These are phyloP conservation scores for Rhagoletis zephyria DNA, from an alignment of 1,140 invertebrate species.

Conservation along the genomic window DNA sequence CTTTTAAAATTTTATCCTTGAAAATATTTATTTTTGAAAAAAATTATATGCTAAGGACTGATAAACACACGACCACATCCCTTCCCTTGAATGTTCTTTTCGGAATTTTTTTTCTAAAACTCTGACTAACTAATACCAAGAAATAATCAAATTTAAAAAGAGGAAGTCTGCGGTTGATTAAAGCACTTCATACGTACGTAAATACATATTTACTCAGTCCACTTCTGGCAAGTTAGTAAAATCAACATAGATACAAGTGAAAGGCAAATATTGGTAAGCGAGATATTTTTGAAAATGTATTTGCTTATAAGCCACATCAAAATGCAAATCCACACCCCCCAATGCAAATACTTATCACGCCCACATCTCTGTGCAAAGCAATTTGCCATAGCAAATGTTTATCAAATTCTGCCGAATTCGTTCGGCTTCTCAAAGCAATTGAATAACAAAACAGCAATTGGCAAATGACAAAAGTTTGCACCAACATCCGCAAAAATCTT, in stretches of 20 bases:
- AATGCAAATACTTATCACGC: slow-evolving; percentile 26
- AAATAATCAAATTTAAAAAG: too few relatives aligned
- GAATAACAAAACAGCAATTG: slow-evolving; percentile 14
- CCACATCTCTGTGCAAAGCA: slow-evolving; percentile 9
- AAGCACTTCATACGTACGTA: neutral
- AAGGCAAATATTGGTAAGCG: neutral
- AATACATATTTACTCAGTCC: too few relatives aligned
- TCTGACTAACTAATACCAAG: too few relatives aligned
- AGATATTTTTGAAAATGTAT: slow-evolving; percentile 12
- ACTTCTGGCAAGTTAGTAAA: neutral
- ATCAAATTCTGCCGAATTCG: slow-evolving; percentile 32
- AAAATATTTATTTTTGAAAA: too few relatives aligned
- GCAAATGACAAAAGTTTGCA: slow-evolving; percentile 25
- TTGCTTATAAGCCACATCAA: slow-evolving; percentile 35
- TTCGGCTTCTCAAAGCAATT: slow-evolving; percentile 29
- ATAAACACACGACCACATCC: too few relatives aligned
- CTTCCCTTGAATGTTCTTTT: too few relatives aligned
- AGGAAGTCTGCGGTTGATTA: neutral
- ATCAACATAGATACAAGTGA: neutral
- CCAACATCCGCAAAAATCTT: slow-evolving; percentile 39
- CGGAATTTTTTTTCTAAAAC: too few relatives aligned
- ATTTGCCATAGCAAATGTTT: slow-evolving; percentile 49
- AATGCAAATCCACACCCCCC: neutral
- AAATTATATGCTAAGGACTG: too few relatives aligned
- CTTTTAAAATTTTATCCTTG: too few relatives aligned